Evolutionary conservation across 2,888 invertebrate genomes (phyloP).

Genomic region (Abscondita cerata): DNA sequence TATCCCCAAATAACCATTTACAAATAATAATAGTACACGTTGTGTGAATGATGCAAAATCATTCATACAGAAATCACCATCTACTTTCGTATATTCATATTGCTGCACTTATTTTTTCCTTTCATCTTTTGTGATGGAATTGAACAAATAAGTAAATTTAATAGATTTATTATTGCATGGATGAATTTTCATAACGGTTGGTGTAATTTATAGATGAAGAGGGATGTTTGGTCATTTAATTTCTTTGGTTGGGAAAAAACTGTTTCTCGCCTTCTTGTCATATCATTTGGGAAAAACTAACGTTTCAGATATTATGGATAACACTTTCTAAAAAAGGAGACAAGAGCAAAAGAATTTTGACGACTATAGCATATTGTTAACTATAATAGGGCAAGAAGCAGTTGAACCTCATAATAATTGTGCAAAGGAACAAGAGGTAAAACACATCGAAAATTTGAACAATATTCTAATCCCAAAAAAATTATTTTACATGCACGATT

Average conservation of each 20-base stretch:
- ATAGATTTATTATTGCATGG: conserved; percentile 23
- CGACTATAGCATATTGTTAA: no score
- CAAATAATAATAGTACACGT: conserved; percentile 27
- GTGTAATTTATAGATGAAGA: conserved; percentile 23
- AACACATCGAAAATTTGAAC: no score
- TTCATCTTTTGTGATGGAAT: conserved; percentile 11
- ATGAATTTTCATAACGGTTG: conserved; percentile 20
- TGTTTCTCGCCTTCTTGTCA: no score
- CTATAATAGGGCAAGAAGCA: no score
- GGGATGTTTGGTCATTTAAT: conserved; percentile 33
- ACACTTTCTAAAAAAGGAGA: no score
- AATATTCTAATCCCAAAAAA: no score
- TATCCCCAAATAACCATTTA: conserved; percentile 6
- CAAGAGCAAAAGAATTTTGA: no score
- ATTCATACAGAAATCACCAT: conserved; percentile 35
- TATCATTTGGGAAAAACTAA: no score
- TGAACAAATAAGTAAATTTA: conserved; percentile 18
- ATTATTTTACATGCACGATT: no score
- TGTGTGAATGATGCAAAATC: conserved; percentile 30
- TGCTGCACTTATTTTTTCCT: conserved; percentile 26
- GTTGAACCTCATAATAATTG: no score
- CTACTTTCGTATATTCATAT: conserved; percentile 24
- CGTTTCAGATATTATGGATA: no score
- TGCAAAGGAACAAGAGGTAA: no score
- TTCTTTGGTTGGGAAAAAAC: not conserved